A percentile compares a stretch with the other conserved stretches of the same genome.
Evolutionary conservation across 2,113 vertebrate species (phyloP).

Genomic region (Saccopteryx bilineata): DNA sequence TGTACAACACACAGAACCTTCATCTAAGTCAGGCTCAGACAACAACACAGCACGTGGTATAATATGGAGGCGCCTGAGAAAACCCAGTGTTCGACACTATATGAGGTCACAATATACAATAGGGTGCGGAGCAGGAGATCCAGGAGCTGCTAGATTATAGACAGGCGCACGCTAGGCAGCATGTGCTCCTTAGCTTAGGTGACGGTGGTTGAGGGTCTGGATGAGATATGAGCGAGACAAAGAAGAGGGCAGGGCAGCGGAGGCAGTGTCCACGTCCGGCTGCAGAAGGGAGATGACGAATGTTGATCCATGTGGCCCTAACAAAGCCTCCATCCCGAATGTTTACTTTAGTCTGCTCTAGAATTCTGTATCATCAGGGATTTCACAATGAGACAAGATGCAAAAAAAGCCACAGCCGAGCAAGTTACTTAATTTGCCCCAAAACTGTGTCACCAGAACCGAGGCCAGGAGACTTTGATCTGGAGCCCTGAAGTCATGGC

Average conservation of each 20-base stretch:
- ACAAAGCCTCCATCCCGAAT: not conserved
- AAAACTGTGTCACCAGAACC: not conserved
- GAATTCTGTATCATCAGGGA: not conserved
- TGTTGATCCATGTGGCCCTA: not conserved
- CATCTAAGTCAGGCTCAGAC: not conserved
- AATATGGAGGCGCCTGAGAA: not conserved
- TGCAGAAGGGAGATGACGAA: not conserved
- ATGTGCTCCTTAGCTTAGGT: not conserved
- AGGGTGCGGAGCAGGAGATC: not conserved
- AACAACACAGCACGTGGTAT: too few relatives aligned
- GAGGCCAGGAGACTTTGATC: not conserved
- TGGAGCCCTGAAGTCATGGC: not conserved
- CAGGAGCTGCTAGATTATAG: too few relatives aligned
- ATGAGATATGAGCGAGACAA: not conserved
- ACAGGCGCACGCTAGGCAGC: too few relatives aligned
- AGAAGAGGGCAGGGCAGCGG: not conserved
- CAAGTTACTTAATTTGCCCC: not conserved
- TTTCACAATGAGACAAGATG: not conserved
- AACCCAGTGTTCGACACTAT: too few relatives aligned
- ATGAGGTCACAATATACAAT: too few relatives aligned
- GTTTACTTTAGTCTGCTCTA: not conserved
- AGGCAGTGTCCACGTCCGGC: not conserved
- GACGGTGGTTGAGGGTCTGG: accelerated
- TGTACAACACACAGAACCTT: not conserved
- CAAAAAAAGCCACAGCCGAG: not conserved